Evolutionary conservation across 2,888 invertebrate species (phyloP).

Genomic region (Campoplex capitator): DNA sequence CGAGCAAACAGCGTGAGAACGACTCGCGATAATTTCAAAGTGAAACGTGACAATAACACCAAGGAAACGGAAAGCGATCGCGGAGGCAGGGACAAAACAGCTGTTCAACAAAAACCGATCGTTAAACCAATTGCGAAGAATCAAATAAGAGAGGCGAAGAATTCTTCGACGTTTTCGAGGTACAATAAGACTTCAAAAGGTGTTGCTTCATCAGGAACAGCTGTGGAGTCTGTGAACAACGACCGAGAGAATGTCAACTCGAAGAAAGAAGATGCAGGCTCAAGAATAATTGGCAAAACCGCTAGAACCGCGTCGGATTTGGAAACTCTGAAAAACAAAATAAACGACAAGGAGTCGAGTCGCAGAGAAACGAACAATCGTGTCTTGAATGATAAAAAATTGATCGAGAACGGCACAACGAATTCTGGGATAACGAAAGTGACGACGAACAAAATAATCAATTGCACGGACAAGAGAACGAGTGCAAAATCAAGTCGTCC

Average conservation of each 20-base stretch:
- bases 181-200: slow-evolving; percentile 69
- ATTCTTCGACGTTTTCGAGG: slow-evolving; percentile 67
- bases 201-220: slow-evolving; percentile 2
- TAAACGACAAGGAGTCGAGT: slow-evolving; percentile 67
- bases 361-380: slow-evolving; percentile 42
- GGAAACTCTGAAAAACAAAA: slow-evolving; percentile 77
- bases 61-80: slow-evolving; percentile 72
- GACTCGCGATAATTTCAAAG: slow-evolving; percentile 74
- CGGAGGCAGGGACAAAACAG: slow-evolving; percentile 74
- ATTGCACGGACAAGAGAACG: slow-evolving; percentile 26
- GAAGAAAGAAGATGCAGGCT: slow-evolving; percentile 67
- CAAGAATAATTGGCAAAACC: slow-evolving; percentile 23
- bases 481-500: slow-evolving; percentile 74
- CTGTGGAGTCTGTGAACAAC: slow-evolving; percentile 34
- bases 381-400: slow-evolving; percentile 37
- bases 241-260: slow-evolving; percentile 45
- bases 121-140: slow-evolving; percentile 74
- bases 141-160: slow-evolving; percentile 72
- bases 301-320: slow-evolving; percentile 63
- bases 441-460: slow-evolving; percentile 11
- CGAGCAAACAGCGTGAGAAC: slow-evolving; percentile 72
- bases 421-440: not conserved
- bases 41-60: slow-evolving; percentile 73
- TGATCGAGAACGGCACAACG: slow-evolving; percentile 23
- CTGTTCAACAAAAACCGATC: slow-evolving; percentile 70